These are phyloP conservation scores for Leptinotarsa peninsularis DNA, from an alignment of 2,888 invertebrate genomes.

Conservation along the genomic window DNA sequence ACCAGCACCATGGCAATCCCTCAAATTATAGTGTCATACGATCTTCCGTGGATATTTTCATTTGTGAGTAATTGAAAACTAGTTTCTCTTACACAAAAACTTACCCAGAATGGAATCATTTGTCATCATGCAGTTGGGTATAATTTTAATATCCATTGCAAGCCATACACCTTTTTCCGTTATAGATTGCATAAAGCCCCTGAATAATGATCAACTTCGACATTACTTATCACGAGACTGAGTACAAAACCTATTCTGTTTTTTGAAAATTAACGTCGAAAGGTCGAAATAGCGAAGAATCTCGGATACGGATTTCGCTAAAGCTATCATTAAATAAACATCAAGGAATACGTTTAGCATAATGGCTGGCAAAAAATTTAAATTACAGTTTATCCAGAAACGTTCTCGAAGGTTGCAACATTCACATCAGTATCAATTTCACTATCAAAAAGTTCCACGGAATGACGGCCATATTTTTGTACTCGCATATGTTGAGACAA, in stretches of 20 bases:
- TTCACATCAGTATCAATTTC: constrained; percentile 27
- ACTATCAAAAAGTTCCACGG: constrained; percentile 9
- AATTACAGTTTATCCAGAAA: constrained; percentile 16
- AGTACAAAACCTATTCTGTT: background rate
- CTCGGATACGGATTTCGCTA: constrained; percentile 17
- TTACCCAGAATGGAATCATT: too few species aligned
- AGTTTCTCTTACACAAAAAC: too few species aligned
- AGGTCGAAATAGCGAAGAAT: constrained; percentile 16
- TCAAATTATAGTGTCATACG: too few species aligned
- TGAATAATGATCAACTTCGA: background rate
- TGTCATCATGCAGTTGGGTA: too few species aligned
- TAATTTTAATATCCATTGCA: too few species aligned
- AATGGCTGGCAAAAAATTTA: constrained; percentile 14
- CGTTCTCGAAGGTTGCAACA: constrained; percentile 24
- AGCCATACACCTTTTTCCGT: too few species aligned
- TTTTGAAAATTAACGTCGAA: constrained; percentile 10
- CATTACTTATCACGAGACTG: background rate
- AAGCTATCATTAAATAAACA: constrained; percentile 29
- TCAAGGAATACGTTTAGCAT: constrained; percentile 25
- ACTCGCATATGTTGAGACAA: constrained; percentile 8
- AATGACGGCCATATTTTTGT: background rate
- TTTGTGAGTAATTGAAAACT: too few species aligned
- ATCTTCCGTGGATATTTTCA: too few species aligned
- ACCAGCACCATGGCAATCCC: too few species aligned
- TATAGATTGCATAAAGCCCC: too few species aligned